Percentiles rank a stretch among this genome's conserved stretches.
Evolutionary conservation across 1,140 invertebrate genomes (phyloP).

Genomic region (Formica selysi): DNA sequence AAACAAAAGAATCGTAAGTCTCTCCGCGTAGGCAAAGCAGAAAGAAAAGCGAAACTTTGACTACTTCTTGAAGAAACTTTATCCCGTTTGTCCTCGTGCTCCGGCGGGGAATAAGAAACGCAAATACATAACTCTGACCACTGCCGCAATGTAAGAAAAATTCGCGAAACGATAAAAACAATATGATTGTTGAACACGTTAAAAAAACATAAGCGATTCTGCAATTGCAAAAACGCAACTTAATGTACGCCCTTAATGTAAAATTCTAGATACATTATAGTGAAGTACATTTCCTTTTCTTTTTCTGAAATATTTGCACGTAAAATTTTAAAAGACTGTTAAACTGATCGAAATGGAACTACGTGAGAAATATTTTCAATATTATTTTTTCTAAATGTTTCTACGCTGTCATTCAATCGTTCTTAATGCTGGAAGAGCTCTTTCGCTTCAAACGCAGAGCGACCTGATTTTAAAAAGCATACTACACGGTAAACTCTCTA

Average conservation of each 20-base stretch:
- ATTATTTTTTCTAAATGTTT: not conserved
- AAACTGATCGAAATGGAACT: slow-evolving; percentile 9
- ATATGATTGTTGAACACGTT: not conserved
- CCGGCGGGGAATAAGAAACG: not conserved
- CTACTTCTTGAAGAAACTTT: slow-evolving; percentile 30
- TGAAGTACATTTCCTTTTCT: not conserved
- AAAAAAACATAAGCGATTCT: not conserved
- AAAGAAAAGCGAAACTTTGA: slow-evolving; percentile 50
- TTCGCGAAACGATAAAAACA: slow-evolving; percentile 36
- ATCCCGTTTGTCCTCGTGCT: not conserved
- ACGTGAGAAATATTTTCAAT: slow-evolving; percentile 2
- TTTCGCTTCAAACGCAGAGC: slow-evolving; percentile 17
- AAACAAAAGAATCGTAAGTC: slow-evolving; percentile 3
- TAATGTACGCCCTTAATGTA: too few species aligned
- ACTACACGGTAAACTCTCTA: slow-evolving; percentile 7
- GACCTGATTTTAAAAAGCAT: slow-evolving; percentile 38
- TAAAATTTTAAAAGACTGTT: not conserved
- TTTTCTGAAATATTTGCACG: not conserved
- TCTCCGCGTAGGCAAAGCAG: slow-evolving; percentile 27
- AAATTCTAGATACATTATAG: not conserved
- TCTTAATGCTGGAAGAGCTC: not conserved
- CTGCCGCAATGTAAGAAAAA: slow-evolving; percentile 12
- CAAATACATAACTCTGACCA: not conserved
- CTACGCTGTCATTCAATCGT: slow-evolving; percentile 30
- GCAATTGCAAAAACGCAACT: not conserved